A percentile compares a stretch with the other conserved stretches of the same genome.
phyloP scores from a whole-genome alignment of 2,113 vertebrate genomes.

The Catharus minimus region DNA sequence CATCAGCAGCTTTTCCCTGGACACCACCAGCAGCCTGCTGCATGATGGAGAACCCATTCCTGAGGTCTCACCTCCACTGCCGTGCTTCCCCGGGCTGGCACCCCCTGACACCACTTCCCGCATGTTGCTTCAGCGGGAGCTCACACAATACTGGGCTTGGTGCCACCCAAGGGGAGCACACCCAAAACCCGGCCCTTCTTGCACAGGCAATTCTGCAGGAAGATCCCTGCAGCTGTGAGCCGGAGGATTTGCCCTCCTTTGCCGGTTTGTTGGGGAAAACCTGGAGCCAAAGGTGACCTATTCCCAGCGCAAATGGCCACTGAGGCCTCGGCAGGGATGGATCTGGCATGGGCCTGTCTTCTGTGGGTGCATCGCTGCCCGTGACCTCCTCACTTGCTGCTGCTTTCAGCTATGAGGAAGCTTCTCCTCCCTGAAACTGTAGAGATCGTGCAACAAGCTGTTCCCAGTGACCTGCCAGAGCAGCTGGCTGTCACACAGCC shows the following conservation, averaged over 20 bases:
- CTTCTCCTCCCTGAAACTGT: constrained; percentile 59
- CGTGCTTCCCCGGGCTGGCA: neutral
- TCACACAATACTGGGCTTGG: constrained; percentile 7
- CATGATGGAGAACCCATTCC: neutral
- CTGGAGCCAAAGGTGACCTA: neutral
- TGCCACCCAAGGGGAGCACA: constrained; percentile 46
- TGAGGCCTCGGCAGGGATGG: fast-evolving
- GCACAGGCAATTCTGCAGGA: neutral
- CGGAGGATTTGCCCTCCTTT: neutral
- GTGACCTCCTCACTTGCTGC: fast-evolving
- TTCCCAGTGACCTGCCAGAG: constrained; percentile 45
- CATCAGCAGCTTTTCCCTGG: neutral
- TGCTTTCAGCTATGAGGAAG: constrained; percentile 45
- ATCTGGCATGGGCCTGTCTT: fast-evolving
- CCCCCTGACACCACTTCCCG: neutral
- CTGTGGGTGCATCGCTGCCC: neutral
- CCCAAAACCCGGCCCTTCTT: constrained; percentile 58
- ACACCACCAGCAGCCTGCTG: neutral
- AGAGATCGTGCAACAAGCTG: neutral
- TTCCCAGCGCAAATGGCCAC: fast-evolving
- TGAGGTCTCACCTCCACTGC: fast-evolving
- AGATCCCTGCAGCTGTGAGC: neutral
- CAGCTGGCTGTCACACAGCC: constrained; percentile 40
- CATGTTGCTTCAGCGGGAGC: neutral
- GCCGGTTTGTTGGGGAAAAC: fast-evolving